Conservation (phyloP, 2,113 vertebrate species). For the Tylochromis polylepis region DNA sequence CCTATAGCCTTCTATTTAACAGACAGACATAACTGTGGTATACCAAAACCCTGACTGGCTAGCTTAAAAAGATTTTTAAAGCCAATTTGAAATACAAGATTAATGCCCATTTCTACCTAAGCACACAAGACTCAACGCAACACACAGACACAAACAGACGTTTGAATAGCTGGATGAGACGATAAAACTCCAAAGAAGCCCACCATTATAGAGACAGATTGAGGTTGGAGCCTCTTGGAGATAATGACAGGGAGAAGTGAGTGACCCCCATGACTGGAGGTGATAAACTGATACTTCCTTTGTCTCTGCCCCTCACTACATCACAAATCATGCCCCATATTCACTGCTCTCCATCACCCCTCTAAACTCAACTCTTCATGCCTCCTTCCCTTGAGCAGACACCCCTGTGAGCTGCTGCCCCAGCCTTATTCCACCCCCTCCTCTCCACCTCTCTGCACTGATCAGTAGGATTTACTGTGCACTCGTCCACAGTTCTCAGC, state of each 20-base stretch:
- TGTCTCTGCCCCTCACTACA: constrained; percentile 18
- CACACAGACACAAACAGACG: background rate
- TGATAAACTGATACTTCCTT: constrained; percentile 51
- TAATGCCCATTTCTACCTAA: background rate
- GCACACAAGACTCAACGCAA: background rate
- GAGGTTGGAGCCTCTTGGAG: constrained; percentile 52
- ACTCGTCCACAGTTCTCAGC: constrained; percentile 62
- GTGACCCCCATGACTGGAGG: constrained; percentile 48
- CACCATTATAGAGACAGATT: constrained; percentile 53
- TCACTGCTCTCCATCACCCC: constrained; percentile 22
- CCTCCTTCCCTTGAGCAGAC: constrained; percentile 33
- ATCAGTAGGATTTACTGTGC: constrained; percentile 75
- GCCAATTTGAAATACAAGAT: background rate
- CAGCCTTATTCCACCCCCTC: background rate
- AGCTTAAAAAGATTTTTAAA: background rate
- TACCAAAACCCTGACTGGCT: background rate
- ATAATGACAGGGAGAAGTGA: constrained; percentile 53
- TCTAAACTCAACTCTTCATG: constrained; percentile 30
- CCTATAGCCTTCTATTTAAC: fast-evolving
- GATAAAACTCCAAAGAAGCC: constrained; percentile 60
- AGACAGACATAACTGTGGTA: background rate
- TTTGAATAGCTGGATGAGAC: constrained; percentile 27
- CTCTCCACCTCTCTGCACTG: constrained; percentile 17
- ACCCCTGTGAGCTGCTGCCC: constrained; percentile 12
- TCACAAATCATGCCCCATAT: constrained; percentile 29